Base-by-base conservation (phyloP, 2,113 vertebrate species). In the Centropus unirufus region DNA sequence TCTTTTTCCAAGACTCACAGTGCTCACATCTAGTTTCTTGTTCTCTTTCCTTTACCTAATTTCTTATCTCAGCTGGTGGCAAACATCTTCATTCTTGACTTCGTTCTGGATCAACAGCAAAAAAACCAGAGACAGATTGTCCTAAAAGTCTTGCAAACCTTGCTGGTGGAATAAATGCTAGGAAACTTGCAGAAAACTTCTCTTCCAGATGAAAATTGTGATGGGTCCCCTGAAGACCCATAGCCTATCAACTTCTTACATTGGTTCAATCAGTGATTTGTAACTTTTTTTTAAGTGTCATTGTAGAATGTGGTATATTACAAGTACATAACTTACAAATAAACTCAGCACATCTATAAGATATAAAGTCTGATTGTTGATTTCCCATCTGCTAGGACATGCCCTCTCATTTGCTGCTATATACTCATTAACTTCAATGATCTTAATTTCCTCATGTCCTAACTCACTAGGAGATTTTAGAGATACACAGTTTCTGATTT, bases 401-500 rank as follows among this genome's bases (percentile, higher is more conserved):
- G n/a, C 29, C 24, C 83, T 34, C 42, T 64, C 42, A 8, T 30
- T 22, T 83, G 76, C 61, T 93, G 64, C 59, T 81, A 67, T 30
- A 79, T 39, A 87, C 68, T 52, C 80, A 39, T 86, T 86, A 78
- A 83, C 92, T 94, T 92, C 70, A 89, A 83, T 39, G 9, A 27
- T 49, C 27, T 22, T 59, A 30, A 66, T 82, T 88, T 75, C 32
- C 32, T 91, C 26, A 20, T 61, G 59, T 30, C 36, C 40, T 57
- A 67, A 64, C 44, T 12, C 26, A 57, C 32, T 17, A 55, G 64
- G 42, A 95, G 26, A 40, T 86, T 87, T 95, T 70, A 81, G 87
- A 94, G 96, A 95, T 34, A 40, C 51, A 80, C 46, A 39, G 81
- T 84, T 90, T 42, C 46, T 94, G 61, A 40, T 64, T 49, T 58